phyloP scores from a whole-genome alignment of 2,797 vertebrate species.

The Sebastes iracundus region DNA sequence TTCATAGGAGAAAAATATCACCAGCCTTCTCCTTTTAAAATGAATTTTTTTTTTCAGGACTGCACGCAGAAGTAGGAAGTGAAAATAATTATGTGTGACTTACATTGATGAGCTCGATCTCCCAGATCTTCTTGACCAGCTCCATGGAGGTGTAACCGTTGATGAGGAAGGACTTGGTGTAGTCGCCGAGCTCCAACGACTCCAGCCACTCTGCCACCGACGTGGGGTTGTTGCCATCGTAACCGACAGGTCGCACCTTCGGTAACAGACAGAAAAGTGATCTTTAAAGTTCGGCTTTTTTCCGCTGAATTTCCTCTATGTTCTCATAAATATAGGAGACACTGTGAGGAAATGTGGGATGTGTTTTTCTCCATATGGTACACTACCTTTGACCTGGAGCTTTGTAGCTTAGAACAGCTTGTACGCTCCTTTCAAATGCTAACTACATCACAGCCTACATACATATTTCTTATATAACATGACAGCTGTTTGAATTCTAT shows the following conservation, averaged over 20 bases:
- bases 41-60: background rate
- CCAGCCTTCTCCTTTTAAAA: background rate
- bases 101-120: constrained; percentile 98
- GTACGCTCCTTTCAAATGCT: background rate
- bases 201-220: constrained; percentile 98
- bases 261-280: constrained; percentile 30
- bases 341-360: background rate
- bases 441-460: background rate
- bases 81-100: constrained; percentile 68
- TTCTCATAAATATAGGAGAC: background rate
- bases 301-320: background rate
- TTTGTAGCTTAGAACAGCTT: constrained; percentile 15
- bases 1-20: background rate
- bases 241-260: constrained; percentile 93
- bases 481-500: constrained; percentile 15
- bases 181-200: constrained; percentile 95
- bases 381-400: constrained; percentile 14
- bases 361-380: background rate
- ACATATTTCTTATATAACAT: constrained; percentile 15
- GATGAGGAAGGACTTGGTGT: constrained; percentile 97
- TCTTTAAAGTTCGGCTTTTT: background rate
- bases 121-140: constrained; percentile 99
- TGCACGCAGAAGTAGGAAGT: background rate
- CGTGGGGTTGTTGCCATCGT: constrained; percentile 94
- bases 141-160: constrained; percentile 99